Evolutionary conservation across 1,140 invertebrate species (phyloP), one percentile per base, ranked within the genome.

Genomic region (Pachypeltis micranthus): DNA sequence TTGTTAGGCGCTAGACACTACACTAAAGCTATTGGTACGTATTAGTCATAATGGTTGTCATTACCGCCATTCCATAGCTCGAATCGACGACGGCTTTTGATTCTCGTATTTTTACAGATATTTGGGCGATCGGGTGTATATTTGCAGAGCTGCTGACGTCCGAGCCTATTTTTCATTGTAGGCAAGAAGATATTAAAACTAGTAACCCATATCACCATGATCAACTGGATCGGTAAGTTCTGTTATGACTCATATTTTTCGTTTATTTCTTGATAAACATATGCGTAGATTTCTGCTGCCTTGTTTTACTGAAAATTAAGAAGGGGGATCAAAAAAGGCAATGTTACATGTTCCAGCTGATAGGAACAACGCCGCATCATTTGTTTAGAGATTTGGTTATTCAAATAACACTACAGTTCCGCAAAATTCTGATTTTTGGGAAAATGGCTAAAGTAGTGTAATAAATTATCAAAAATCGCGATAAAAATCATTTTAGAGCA

Each of bases 91-190:
- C 2, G 21, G 23, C 19, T 44, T 31, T n/a, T 34, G 7, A n/a
- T 39, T 47, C 25, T 59, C 55, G 31, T 25, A 55, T 34, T 67
- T 70, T 77, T 79, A 61, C 69, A 90, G 96, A 99, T 80, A 99
- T 99, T 68, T 99, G 97, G 97, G 97, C 97, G 1, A 99, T 99
- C 75, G 97, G 97, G 12, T 99, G 97, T 77, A 99, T 99, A 74
- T 99, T 99, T 82, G 94, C 94, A 14, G 94, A 98, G 74, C 74
- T 98, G 12, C 76, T 97, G 62, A 96, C 93, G 7, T 97, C 94
- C 1, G 97, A 99, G 77, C 97, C 97, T 23, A 98, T 99, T 74
- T 99, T 99, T 75, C 96, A 99, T 74, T 99, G 97, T 79, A 84
- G 95, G 47, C 96, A 99, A 80, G 97, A 99, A 78, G 96, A 99